These are phyloP conservation scores for Listronotus bonariensis DNA, from an alignment of 1,140 invertebrate species.

Conservation along the genomic window DNA sequence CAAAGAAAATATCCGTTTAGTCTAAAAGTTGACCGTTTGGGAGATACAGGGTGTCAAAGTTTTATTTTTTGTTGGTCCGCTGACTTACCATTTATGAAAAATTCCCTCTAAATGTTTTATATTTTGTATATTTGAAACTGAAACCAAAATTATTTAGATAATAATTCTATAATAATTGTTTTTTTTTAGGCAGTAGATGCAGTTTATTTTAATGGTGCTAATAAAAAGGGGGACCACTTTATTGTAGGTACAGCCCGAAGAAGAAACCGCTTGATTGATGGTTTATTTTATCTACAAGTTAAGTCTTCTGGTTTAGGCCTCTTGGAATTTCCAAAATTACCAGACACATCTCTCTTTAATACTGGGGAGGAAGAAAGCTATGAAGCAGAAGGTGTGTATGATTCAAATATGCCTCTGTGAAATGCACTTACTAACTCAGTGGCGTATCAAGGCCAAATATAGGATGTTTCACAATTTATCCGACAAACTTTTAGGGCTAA, in stretches of 20 bases:
- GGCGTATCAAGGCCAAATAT: not conserved
- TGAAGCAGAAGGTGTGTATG: slow-evolving; percentile 66
- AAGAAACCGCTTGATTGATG: slow-evolving; percentile 57
- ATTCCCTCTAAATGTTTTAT: too few species aligned
- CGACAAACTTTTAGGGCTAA: too few species aligned
- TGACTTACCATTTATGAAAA: too few species aligned
- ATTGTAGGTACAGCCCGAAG: slow-evolving; percentile 58
- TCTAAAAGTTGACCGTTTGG: too few species aligned
- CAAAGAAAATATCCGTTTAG: too few species aligned
- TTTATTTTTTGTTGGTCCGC: too few species aligned
- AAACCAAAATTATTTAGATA: too few species aligned
- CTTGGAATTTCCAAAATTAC: slow-evolving; percentile 63
- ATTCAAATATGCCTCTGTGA: not conserved
- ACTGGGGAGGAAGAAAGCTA: slow-evolving; percentile 58
- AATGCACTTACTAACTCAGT: not conserved
- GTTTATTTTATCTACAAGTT: slow-evolving; percentile 62
- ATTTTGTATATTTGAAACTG: too few species aligned
- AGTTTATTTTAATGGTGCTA: slow-evolving; percentile 64
- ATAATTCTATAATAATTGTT: too few species aligned
- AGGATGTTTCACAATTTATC: too few species aligned
- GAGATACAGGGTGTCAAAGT: too few species aligned
- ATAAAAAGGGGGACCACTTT: slow-evolving; percentile 57
- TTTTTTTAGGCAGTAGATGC: slow-evolving; percentile 62
- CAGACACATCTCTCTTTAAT: slow-evolving; percentile 65
- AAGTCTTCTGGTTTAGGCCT: slow-evolving; percentile 56